phyloP scores from a whole-genome alignment of 2,888 invertebrate genomes.

The Branchinecta sandiegonensis region DNA sequence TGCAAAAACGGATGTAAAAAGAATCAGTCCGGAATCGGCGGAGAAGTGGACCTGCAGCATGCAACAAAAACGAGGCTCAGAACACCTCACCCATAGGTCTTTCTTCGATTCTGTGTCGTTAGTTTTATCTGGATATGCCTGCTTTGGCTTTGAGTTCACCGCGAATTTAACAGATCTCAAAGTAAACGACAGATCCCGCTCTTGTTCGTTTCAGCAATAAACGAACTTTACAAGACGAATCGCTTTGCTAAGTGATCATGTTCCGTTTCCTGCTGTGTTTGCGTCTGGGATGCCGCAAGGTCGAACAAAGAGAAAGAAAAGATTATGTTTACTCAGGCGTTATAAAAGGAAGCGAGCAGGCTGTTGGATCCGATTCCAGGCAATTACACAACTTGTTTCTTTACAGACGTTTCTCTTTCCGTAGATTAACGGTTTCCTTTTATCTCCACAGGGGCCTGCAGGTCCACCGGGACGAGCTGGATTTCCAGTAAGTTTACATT shows the following conservation, averaged over 20 bases:
- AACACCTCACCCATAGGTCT: too few relatives aligned
- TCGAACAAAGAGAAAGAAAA: constrained; percentile 8
- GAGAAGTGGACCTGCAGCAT: too few relatives aligned
- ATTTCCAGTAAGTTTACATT: constrained; percentile 57
- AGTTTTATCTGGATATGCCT: too few relatives aligned
- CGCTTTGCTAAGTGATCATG: background rate
- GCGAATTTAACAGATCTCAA: too few relatives aligned
- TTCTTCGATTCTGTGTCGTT: too few relatives aligned
- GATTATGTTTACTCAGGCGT: constrained; percentile 15
- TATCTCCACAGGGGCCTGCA: constrained; percentile 51
- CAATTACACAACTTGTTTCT: constrained; percentile 6
- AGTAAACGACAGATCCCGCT: too few relatives aligned
- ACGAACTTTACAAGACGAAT: background rate
- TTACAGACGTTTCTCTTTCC: background rate
- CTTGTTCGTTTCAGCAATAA: too few relatives aligned
- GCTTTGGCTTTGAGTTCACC: too few relatives aligned
- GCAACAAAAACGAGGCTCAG: too few relatives aligned
- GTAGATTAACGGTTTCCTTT: constrained; percentile 16
- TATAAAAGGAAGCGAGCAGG: background rate
- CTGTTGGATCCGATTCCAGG: constrained; percentile 11
- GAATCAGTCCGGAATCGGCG: too few relatives aligned
- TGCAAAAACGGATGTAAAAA: too few relatives aligned
- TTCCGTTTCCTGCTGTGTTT: constrained; percentile 13
- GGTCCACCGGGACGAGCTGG: constrained; percentile 74
- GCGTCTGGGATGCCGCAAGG: background rate